Base-by-base conservation (phyloP, 1,140 invertebrate genomes). In the Drosophila bipectinata region DNA sequence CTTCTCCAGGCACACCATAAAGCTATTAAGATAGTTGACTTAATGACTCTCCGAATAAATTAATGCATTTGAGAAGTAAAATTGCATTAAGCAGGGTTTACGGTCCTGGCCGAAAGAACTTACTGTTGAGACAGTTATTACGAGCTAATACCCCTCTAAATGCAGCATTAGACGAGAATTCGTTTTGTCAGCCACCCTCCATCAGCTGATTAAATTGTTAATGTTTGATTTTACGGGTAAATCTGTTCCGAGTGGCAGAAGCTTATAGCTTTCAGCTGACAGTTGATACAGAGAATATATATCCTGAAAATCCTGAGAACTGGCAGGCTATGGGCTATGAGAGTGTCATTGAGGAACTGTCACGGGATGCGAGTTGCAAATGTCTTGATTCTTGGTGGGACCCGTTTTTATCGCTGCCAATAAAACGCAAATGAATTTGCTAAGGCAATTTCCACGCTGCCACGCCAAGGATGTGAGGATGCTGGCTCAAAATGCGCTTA, bases 401-500 rank as follows among this genome's bases (percentile, higher is more conserved):
- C 59, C 57, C 28, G 37, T 54, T 73, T 82, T 82, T 73, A 57
- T 78, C 58, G 55, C 60, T 54, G 41, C 68, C 72, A 82, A 83
- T 78, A 83, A 78, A 78, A 69, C 71, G 56, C 71, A 78, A 82
- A 82, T 82, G 75, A 78, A 83, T 83, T 83, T 82, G 72, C 54
- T 52, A 30, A 44, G 56, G 57, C 74, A 80, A 75, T 79, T 79
- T 74, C 34, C 55, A 44, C n/a, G 6, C 41, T 12, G 14, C 57
- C 54, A 21, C 4, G 6, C 41, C 72, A 54, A 51, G 75, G 56
- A 39, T 8, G 48, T 64, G 57, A 54, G 75, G 56, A 32, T 48
- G 62, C 3, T 57, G 71, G 58, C 58, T 59, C 63, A 51, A 78
- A 78, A 72, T 85, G 69, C 74, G 68, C 74, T 87, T 85, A 88